Evolutionary conservation across 2,888 invertebrate species (phyloP).

Genomic region (Dioctria rufipes): DNA sequence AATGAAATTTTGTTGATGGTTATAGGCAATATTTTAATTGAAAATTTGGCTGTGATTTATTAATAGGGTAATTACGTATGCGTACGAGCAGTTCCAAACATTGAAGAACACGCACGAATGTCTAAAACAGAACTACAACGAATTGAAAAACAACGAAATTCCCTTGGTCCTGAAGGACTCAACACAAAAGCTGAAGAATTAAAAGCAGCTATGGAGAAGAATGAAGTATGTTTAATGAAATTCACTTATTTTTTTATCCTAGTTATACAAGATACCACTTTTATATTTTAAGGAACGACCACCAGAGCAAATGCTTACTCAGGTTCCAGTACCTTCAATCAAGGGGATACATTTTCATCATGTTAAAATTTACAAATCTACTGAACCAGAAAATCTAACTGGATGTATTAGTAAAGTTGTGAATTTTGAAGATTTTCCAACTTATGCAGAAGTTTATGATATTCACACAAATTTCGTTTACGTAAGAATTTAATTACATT

Average conservation of each 20-base stretch:
- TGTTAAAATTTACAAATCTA: constrained; percentile 69
- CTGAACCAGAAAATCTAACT: constrained; percentile 66
- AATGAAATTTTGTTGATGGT: background rate
- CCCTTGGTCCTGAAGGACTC: constrained; percentile 81
- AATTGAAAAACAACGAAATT: constrained; percentile 77
- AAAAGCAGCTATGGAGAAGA: constrained; percentile 80
- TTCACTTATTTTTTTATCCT: background rate
- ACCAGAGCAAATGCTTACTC: constrained; percentile 79
- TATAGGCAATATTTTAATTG: background rate
- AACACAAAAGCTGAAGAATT: constrained; percentile 76
- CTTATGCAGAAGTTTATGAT: constrained; percentile 85
- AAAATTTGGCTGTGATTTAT: background rate
- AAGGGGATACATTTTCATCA: constrained; percentile 81
- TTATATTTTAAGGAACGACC: constrained; percentile 75
- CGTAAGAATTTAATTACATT: constrained; percentile 73
- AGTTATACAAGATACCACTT: background rate
- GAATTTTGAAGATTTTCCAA: constrained; percentile 77
- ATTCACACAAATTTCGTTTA: constrained; percentile 88
- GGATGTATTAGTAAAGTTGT: constrained; percentile 71
- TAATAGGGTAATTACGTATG: constrained; percentile 54
- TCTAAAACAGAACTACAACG: constrained; percentile 82
- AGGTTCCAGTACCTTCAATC: constrained; percentile 83
- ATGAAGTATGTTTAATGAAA: constrained; percentile 75
- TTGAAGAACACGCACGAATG: constrained; percentile 77
- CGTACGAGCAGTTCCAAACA: constrained; percentile 75